Evolutionary conservation across 2,797 vertebrate species (phyloP), one percentile per base, ranked within the genome.

Genomic region (Crypturellus tataupa): DNA sequence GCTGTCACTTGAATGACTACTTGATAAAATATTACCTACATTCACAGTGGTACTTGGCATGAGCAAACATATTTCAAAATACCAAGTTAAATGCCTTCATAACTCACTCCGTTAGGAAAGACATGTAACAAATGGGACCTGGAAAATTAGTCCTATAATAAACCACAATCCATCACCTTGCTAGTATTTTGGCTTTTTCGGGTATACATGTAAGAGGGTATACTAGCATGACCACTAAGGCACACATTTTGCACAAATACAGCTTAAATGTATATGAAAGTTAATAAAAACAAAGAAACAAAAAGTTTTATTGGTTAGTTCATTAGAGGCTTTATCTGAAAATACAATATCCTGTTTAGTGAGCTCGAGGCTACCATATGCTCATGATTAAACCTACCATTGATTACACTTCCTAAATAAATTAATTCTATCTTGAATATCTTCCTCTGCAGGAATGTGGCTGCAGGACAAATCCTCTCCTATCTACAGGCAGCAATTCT

Each of bases 21-120:
- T 95, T 89, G 85, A 79, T 91, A 93, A 70, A 93, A 89, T 85
- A 79, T 84, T 85, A 87, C 87, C 85, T 92, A 60, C 80, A 92
- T 93, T 89, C 94, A 86, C 75, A 87, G 51, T 70, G 70, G 56
- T 87, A 47, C n/a, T 77, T 79, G 77, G 59, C 67, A 84, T 84
- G 85, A 95, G 33, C 31, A 92, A 91, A 92, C 51, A 63, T 81
- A 85, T 84, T 97, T 83, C 77, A 77, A 93, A 95, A 89, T 76
- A 94, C 58, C 0, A 8, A 95, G 73, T 39, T 93, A 94, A 95
- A 96, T 77, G 56, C 63, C 89, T 92, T 76, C 89, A 80, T 89
- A 91, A 91, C 79, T 84, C 49, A 83, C 37, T 47, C 0, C 27
- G 77, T 37, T 47, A 80, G 35, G 80, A 93, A 87, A 53, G 64